A percentile compares a stretch with the other conserved stretches of the same genome.
Evolutionary conservation across 35 echinoderm and acorn worm species (phyloP).

Genomic region (Anneissia japonica): DNA sequence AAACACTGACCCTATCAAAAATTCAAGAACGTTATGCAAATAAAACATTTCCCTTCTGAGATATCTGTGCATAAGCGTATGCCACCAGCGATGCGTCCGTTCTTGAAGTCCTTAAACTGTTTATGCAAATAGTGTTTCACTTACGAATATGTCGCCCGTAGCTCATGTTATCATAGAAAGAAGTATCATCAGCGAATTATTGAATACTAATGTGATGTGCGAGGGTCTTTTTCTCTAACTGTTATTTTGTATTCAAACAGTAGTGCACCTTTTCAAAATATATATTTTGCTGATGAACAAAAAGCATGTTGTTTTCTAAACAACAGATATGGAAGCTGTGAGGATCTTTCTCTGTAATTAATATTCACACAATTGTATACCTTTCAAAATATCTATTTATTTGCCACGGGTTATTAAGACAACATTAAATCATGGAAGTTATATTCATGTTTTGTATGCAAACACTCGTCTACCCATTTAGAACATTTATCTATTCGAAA

Average conservation of each 20-base stretch:
- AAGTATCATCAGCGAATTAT: neutral
- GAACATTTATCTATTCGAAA: too few relatives aligned
- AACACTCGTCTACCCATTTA: too few relatives aligned
- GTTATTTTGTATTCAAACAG: neutral
- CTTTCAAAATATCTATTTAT: neutral
- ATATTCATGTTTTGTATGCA: too few relatives aligned
- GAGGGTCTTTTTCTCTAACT: neutral
- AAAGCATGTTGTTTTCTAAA: too few relatives aligned
- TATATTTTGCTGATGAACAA: neutral
- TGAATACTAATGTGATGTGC: neutral
- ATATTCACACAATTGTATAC: neutral
- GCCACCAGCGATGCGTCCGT: neutral
- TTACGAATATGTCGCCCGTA: neutral
- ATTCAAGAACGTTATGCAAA: neutral
- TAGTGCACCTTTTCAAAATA: neutral
- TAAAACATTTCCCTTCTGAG: neutral
- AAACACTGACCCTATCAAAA: neutral
- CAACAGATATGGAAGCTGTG: neutral
- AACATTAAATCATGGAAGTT: too few relatives aligned
- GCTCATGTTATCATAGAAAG: neutral
- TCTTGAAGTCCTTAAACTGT: neutral
- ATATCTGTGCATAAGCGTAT: neutral
- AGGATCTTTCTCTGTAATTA: neutral
- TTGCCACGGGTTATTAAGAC: too few relatives aligned
- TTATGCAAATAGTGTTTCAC: neutral